Evolutionary conservation across 92 coral and sea anemone species (phyloP).

Genomic region (Paramuricea clavata): DNA sequence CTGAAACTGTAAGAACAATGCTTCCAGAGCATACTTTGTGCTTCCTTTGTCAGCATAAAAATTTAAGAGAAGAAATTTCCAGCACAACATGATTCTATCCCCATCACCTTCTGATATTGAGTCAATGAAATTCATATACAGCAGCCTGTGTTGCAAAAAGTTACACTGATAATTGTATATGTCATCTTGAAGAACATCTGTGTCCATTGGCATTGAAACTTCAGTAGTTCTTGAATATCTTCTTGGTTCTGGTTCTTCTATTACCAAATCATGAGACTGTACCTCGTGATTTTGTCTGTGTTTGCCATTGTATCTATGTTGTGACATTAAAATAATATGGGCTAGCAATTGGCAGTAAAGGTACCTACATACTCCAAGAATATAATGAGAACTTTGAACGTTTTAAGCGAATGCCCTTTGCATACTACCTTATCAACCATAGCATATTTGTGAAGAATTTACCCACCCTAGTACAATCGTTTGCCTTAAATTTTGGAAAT

Average conservation of each 20-base stretch:
- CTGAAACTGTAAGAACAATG: constrained; percentile 17
- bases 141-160: neutral
- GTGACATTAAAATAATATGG: neutral
- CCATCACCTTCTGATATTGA: constrained; percentile 18
- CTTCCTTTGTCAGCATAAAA: constrained; percentile 15
- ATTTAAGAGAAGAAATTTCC: constrained; percentile 2
- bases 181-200: constrained; percentile 8
- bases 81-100: neutral
- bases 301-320: neutral
- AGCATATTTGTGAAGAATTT: too few species aligned
- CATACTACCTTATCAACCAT: too few species aligned
- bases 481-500: too few species aligned
- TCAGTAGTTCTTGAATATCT: neutral
- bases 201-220: neutral
- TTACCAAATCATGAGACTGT: constrained; percentile 18
- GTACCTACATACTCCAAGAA: neutral
- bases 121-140: constrained; percentile 14
- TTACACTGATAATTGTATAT: neutral
- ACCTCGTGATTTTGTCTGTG: constrained; percentile 31
- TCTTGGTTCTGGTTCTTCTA: constrained; percentile 23
- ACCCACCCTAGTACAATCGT: too few species aligned
- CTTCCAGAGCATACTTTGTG: constrained; percentile 21
- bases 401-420: too few species aligned
- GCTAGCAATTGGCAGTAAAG: neutral
- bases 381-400: neutral